phyloP scores from a whole-genome alignment of 2,113 vertebrate species.

The Alouatta palliata region DNA sequence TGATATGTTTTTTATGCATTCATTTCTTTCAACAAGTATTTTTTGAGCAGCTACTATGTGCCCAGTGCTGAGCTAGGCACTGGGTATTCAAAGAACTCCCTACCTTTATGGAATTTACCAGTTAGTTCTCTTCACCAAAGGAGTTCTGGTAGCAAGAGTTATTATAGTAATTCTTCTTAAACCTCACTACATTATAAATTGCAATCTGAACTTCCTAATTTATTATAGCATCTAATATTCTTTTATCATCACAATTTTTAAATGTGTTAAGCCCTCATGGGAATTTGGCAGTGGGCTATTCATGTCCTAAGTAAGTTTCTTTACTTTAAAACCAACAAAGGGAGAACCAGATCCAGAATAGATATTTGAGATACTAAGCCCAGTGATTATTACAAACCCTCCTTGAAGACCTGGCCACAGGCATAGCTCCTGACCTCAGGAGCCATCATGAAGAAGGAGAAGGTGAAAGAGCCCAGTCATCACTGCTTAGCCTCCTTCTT shows the following conservation, averaged over 20 bases:
- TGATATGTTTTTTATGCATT: neutral
- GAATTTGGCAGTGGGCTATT: neutral
- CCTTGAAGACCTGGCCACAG: neutral
- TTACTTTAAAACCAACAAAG: conserved; percentile 31
- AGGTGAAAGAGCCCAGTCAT: conserved; percentile 31
- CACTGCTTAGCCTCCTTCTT: neutral
- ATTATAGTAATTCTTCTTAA: conserved; percentile 33
- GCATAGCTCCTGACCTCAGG: neutral
- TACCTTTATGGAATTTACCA: neutral
- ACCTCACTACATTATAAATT: neutral
- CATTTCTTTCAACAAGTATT: neutral
- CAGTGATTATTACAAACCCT: neutral
- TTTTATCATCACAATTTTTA: conserved; percentile 30
- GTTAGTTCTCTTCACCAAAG: neutral
- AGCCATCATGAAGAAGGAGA: neutral
- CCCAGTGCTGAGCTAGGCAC: neutral
- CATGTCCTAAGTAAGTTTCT: neutral
- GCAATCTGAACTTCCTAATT: conserved; percentile 17
- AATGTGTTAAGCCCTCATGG: neutral
- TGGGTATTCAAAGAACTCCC: neutral
- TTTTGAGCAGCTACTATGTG: neutral
- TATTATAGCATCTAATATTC: neutral
- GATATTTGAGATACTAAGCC: neutral
- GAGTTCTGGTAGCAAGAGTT: conserved; percentile 24
- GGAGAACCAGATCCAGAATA: neutral